phyloP scores from a whole-genome alignment of 2,888 invertebrate genomes.

The Ferrisia virgata region DNA sequence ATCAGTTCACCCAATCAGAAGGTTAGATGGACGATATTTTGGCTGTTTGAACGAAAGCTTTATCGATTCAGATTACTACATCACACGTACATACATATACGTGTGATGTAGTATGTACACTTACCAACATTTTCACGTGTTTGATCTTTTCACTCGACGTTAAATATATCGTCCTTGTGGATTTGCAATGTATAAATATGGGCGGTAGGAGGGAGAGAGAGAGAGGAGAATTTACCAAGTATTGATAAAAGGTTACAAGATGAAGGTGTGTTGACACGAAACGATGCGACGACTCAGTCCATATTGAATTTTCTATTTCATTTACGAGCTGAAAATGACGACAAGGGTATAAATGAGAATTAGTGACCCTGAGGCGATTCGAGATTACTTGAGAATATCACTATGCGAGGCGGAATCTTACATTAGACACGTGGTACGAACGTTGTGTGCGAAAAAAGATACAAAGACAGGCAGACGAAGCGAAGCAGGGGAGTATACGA shows the following conservation, averaged over 20 bases:
- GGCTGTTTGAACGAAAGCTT: background rate
- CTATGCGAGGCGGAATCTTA: background rate
- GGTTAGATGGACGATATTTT: conserved; percentile 17
- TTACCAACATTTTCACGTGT: background rate
- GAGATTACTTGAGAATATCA: conserved; percentile 13
- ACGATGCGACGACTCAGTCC: background rate
- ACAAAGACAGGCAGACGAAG: background rate
- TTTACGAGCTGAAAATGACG: background rate
- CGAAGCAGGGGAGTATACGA: no score
- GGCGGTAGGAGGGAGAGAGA: no score
- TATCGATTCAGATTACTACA: background rate
- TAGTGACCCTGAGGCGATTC: background rate
- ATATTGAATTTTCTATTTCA: background rate
- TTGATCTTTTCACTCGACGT: background rate
- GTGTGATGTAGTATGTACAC: background rate
- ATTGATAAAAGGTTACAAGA: background rate
- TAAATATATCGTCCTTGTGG: background rate
- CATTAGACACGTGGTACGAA: background rate
- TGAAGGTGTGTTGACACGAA: background rate
- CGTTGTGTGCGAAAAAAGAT: background rate
- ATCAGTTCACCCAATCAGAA: conserved; percentile 17
- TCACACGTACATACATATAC: background rate
- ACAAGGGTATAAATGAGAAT: background rate
- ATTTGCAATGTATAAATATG: background rate
- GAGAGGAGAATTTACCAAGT: no score